Conservation (phyloP, 2,797 vertebrate species). For the Mastacembelus armatus region DNA sequence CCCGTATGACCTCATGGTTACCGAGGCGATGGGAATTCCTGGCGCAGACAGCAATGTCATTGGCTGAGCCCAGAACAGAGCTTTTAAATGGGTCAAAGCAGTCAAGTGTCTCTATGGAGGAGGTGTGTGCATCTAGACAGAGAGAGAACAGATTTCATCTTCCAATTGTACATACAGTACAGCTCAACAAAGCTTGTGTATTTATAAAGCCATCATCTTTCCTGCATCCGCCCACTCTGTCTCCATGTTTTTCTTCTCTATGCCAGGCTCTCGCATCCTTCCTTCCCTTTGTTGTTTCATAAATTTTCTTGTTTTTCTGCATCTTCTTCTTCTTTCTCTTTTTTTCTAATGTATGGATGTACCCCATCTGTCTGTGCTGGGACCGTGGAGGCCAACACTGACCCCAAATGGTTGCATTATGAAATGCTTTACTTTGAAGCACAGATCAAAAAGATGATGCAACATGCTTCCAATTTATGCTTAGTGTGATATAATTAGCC, state of each 20-base stretch:
- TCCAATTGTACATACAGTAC: slow-evolving; percentile 33
- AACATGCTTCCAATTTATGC: slow-evolving; percentile 54
- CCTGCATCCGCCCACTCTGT: slow-evolving; percentile 44
- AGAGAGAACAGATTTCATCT: slow-evolving; percentile 34
- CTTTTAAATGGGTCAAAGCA: slow-evolving; percentile 83
- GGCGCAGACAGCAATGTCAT: slow-evolving; percentile 65
- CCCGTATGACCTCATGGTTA: slow-evolving; percentile 80
- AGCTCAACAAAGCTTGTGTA: slow-evolving; percentile 39
- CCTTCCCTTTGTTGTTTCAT: slow-evolving; percentile 50
- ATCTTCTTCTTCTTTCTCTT: slow-evolving; percentile 38
- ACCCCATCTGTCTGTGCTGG: slow-evolving; percentile 50
- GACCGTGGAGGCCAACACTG: slow-evolving; percentile 76
- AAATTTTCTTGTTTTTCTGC: slow-evolving; percentile 59
- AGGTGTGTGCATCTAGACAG: slow-evolving; percentile 45
- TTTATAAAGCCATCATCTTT: slow-evolving; percentile 31
- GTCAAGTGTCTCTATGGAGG: slow-evolving; percentile 77
- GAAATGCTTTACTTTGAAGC: slow-evolving; percentile 63
- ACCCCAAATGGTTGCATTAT: slow-evolving; percentile 71
- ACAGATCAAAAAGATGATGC: slow-evolving; percentile 66
- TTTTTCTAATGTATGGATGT: slow-evolving; percentile 45
- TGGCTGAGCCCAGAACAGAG: slow-evolving; percentile 69
- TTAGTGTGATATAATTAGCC: slow-evolving; percentile 39
- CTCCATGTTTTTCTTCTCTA: slow-evolving; percentile 40
- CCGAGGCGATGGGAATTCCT: slow-evolving; percentile 81
- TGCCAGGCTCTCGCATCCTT: slow-evolving; percentile 35